Percentiles rank a stretch among this genome's conserved stretches.
Evolutionary conservation across 2,113 vertebrate species (phyloP).

Genomic region (Pandion haliaetus): DNA sequence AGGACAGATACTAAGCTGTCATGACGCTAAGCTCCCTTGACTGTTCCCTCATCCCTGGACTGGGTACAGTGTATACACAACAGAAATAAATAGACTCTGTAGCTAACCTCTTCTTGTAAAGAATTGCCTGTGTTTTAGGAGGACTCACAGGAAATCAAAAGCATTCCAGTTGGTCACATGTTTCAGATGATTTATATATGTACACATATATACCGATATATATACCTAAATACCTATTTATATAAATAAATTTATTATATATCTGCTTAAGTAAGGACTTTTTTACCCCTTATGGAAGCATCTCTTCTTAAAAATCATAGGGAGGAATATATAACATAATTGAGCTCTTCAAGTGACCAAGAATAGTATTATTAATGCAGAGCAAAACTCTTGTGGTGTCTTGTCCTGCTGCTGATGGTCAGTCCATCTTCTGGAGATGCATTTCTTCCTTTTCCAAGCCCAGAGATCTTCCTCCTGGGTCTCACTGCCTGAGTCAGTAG

Average conservation of each 20-base stretch:
- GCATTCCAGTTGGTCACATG: fast-evolving
- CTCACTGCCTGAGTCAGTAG: background rate
- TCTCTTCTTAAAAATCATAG: background rate
- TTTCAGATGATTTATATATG: background rate
- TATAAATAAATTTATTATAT: background rate
- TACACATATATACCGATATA: background rate
- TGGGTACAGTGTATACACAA: fast-evolving
- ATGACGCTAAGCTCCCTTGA: fast-evolving
- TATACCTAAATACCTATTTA: background rate
- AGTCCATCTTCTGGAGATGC: background rate
- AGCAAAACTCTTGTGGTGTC: background rate
- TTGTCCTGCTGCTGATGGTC: background rate
- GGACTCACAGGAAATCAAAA: background rate
- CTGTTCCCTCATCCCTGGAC: background rate
- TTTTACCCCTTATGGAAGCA: background rate
- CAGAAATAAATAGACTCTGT: background rate
- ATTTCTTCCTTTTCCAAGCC: background rate
- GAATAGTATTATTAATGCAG: background rate
- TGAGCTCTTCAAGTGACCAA: background rate
- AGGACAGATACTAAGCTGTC: background rate
- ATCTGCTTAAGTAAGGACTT: background rate
- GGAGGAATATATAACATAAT: fast-evolving
- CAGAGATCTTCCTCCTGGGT: background rate
- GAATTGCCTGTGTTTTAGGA: background rate
- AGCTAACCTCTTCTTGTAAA: background rate